Evolutionary conservation across 1,140 invertebrate genomes (phyloP), one percentile per base, ranked within the genome.

Genomic region (Heliconius nattereri): DNA sequence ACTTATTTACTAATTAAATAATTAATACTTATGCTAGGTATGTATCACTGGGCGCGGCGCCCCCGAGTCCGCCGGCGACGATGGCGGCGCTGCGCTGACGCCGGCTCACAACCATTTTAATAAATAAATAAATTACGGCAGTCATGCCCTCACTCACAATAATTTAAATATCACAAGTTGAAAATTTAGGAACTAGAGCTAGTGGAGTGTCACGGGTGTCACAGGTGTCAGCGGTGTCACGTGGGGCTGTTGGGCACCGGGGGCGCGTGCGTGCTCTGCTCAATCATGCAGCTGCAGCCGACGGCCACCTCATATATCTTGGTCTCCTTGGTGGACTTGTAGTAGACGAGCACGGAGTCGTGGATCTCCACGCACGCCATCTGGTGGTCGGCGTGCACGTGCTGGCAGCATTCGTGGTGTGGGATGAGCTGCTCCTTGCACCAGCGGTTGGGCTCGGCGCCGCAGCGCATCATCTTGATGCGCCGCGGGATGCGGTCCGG

Each of bases 381-480:
- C 26, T 66, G n/a, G 78, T 86, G 84, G 40, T 78, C 75, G 73
- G 81, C 76, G 80, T 86, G 85, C 35, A 78, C 76, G 75, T 87
- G 87, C 37, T 85, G 74, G 85, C 90, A 91, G 87, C 90, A 92
- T 78, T 88, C 87, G 84, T 88, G 81, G 35, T 77, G 52, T 35
- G 86, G 83, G 20, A 89, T 85, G 76, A 85, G 78, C 71, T 85
- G 83, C 35, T 81, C 49, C 66, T 37, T 20, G 87, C 90, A 92
- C 85, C 88, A 86, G 74, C 77, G 75, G 79, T 84, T 85, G 49
- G 89, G 85, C 71, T 88, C 73, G 9, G 78, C 70, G 1, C 78
- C 86, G 83, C 91, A 93, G 78, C 82, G 83, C 76, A 93, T 85
- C 85, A 85, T 82, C 81, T 94, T 94, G 76, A 94, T 94, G 37